A percentile compares a stretch with the other conserved stretches of the same genome.
Evolutionary conservation across 1,140 invertebrate genomes (phyloP).

Genomic region (Trichonephila clavipes): DNA sequence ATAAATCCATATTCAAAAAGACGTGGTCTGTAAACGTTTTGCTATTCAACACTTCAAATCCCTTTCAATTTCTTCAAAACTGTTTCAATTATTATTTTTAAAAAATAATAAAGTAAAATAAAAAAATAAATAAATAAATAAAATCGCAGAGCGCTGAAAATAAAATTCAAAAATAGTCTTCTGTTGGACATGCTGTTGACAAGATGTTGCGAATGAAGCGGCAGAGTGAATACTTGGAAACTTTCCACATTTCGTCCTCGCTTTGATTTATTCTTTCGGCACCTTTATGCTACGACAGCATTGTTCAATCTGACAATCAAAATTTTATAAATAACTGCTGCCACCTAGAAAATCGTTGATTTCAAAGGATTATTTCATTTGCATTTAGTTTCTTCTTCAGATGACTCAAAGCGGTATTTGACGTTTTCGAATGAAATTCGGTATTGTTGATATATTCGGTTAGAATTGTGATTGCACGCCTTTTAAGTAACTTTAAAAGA

Average conservation of each 20-base stretch:
- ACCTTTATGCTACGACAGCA: neutral
- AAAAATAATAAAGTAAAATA: too few species aligned
- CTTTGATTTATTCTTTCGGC: neutral
- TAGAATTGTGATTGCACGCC: neutral
- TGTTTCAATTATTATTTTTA: too few species aligned
- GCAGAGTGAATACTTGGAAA: neutral
- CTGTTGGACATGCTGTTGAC: constrained; percentile 15
- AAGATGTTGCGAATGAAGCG: constrained; percentile 26
- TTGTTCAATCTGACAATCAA: neutral
- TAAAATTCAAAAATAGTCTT: constrained; percentile 15
- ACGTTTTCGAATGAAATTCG: neutral
- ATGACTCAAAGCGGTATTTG: neutral
- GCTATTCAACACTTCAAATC: too few species aligned
- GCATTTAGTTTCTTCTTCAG: neutral
- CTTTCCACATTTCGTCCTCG: neutral
- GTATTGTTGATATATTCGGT: neutral
- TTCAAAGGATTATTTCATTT: neutral
- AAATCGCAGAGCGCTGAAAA: neutral
- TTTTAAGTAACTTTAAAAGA: neutral
- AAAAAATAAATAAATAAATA: too few species aligned
- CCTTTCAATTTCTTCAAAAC: too few species aligned
- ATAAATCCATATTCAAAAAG: too few species aligned
- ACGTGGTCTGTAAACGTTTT: too few species aligned
- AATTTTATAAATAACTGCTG: neutral
- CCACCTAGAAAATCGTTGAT: neutral